phyloP scores from a whole-genome alignment of 2,113 vertebrate genomes.

The Syrmaticus mikado region DNA sequence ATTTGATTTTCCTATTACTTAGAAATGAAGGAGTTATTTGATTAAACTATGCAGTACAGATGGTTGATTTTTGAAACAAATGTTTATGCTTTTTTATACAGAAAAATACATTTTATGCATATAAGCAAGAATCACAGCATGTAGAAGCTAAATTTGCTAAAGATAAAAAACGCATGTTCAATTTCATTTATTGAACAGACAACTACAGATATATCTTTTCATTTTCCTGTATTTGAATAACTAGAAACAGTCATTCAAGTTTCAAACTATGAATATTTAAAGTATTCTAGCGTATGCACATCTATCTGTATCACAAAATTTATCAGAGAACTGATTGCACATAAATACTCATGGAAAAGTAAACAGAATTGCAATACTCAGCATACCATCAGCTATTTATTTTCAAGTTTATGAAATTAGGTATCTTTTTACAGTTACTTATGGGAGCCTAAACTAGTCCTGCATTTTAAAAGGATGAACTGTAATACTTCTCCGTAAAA shows the following conservation, averaged over 20 bases:
- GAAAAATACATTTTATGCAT: accelerated
- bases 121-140: not conserved
- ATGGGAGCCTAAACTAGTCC: not conserved
- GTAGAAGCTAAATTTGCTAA: not conserved
- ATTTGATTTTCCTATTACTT: not conserved
- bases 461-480: not conserved
- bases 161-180: not conserved
- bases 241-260: not conserved
- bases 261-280: not conserved
- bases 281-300: accelerated
- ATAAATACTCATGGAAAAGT: not conserved
- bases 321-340: not conserved
- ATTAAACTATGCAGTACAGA: not conserved
- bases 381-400: not conserved
- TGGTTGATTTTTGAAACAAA: not conserved
- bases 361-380: not conserved
- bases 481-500: not conserved
- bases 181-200: not conserved
- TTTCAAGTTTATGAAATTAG: not conserved
- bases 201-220: not conserved
- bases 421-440: not conserved
- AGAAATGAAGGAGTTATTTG: not conserved
- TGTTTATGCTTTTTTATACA: not conserved
- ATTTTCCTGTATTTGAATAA: not conserved
- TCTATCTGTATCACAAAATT: not conserved